Evolutionary conservation across 2,113 vertebrate species (phyloP), one percentile per base, ranked within the genome.

Genomic region (Sclerurus mexicanus): DNA sequence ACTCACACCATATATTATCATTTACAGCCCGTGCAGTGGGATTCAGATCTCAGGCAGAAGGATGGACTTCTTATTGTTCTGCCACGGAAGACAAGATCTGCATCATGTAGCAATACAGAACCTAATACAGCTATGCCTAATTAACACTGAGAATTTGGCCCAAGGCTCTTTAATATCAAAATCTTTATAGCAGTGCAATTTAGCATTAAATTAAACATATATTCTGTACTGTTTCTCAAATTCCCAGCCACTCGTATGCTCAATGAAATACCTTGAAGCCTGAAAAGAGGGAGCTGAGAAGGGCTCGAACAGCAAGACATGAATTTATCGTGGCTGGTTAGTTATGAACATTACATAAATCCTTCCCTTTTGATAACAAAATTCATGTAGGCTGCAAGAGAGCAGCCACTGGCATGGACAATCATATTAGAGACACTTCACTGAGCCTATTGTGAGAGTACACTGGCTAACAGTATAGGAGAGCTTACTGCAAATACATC

Each of bases 361-460:
- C 83, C 79, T 85, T 74, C 73, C 40, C 42, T 82, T 93, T 75
- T 33, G 83, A 94, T 93, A 93, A 89, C 37, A 68, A 79, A 92
- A 90, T 75, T 75, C 76, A 75, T 78, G 83, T 93, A 85, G 90
- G 86, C 95, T 96, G 95, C 77, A 95, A 95, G 73, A 86, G 90
- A 96, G 96, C 95, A 97, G 93, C 73, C 86, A 89, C 76, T 96
- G 96, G 88, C 93, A 96, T 28, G 90, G 93, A 94, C 96, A 96
- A 95, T 93, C 92, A 82, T 50, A 60, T 94, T 90, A 96, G 96
- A 46, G 90, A 78, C 86, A 96, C 88, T 93, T 66, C 73, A 84
- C 73, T 28, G 88, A 96, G 85, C 83, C 86, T 23, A 90, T 96
- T 95, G 93, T 95, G 85, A 89, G 85, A 89, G 90, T 66, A 95